Base-by-base conservation (phyloP, 2,113 vertebrate species). In the Talpa occidentalis region DNA sequence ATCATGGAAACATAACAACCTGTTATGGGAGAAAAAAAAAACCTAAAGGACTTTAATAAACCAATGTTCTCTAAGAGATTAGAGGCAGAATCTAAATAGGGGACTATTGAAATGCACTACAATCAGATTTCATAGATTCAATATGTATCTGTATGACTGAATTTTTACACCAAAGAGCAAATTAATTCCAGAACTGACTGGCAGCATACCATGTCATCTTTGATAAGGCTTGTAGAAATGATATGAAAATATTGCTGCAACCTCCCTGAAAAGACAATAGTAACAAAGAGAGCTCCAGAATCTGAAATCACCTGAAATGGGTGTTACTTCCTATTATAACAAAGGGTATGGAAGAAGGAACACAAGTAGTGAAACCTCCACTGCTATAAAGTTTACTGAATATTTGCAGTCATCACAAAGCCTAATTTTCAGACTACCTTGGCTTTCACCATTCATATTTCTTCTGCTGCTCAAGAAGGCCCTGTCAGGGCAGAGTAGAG, bases 391-490 rank as follows among this genome's bases (percentile, higher is more conserved):
- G 49, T 22, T 66, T 81, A 49, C 26, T 74, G 42, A 91, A 72
- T 5, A 30, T 37, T 54, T 77, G 32, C 49, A 28, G 10, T 56
- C 35, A 66, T 62, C 26, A 37, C 3, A 6, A n/a, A 47, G 35
- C 19, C 56, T 95, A 66, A 74, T 73, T 86, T 93, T 95, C 62
- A 67, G 85, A 64, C 74, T 28, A 28, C n/a, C 32, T 76, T 64
- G 47, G n/a, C 30, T 81, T 72, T 92, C 30, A 28, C 35, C 32
- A 69, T 32, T 40, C 47, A 4, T 47, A 32, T 88, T 84, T 84
- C 37, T 37, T 85, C 32, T 42, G 40, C 40, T 19, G 11, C 11
- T 54, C 52, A 17, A 89, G 37, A 32, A 10, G 26, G 10, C 47
- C 52, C 30, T 32, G 47, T 44, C 10, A 67, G 40, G 60, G 64